Evolutionary conservation across 2,888 invertebrate genomes (phyloP).

Genomic region (Andricus quercusramuli): DNA sequence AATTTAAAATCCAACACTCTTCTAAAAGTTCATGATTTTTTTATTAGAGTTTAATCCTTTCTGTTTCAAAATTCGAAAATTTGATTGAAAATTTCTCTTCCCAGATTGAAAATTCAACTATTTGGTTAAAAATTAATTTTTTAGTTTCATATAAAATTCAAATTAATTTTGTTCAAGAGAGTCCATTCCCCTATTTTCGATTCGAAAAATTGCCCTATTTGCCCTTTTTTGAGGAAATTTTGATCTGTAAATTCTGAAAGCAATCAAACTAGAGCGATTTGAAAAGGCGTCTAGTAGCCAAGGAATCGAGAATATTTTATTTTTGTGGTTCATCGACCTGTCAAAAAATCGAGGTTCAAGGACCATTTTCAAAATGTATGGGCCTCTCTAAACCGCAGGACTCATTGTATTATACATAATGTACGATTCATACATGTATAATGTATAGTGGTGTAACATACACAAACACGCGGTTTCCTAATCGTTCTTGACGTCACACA

Average conservation of each 20-base stretch:
- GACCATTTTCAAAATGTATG: neutral
- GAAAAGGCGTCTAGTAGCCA: neutral
- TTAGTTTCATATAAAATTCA: no score
- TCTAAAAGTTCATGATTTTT: no score
- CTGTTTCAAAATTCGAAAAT: no score
- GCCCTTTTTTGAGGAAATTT: no score
- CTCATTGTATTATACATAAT: conserved; percentile 27
- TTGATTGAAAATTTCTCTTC: no score
- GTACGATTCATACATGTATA: neutral
- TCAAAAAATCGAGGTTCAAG: conserved; percentile 35
- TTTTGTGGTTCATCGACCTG: conserved; percentile 29
- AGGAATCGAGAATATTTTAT: conserved; percentile 1
- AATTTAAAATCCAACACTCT: no score
- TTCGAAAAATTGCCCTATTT: no score
- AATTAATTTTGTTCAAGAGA: no score
- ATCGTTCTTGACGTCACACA: conserved; percentile 36
- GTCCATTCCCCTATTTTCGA: no score
- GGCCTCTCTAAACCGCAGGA: neutral
- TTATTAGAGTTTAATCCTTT: no score
- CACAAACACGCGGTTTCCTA: conserved; percentile 26
- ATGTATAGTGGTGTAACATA: conserved; percentile 6
- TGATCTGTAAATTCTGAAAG: neutral
- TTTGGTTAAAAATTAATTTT: no score
- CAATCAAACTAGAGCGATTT: neutral
- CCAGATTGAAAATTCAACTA: no score